Evolutionary conservation across 2,888 invertebrate genomes (phyloP).

Genomic region (Drosophila robusta): DNA sequence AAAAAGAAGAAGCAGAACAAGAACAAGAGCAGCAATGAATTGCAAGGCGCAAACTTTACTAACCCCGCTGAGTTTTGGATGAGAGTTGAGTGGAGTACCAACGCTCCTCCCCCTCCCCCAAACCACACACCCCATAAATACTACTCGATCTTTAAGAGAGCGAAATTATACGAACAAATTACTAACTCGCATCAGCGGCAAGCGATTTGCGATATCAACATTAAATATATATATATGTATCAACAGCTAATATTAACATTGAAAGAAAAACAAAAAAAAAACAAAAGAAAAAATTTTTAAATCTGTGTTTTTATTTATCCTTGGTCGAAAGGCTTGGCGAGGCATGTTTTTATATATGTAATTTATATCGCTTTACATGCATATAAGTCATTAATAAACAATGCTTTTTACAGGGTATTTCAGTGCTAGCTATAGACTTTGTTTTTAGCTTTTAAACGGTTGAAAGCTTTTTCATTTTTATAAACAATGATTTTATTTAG

Average conservation of each 20-base stretch:
- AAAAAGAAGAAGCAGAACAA: constrained; percentile 11
- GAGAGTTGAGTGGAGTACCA: neutral
- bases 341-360: no score
- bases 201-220: constrained; percentile 57
- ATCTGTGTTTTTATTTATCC: constrained; percentile 9
- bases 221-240: constrained; percentile 51
- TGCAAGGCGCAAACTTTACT: constrained; percentile 47
- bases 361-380: no score
- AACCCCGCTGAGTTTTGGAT: constrained; percentile 50
- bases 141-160: constrained; percentile 41
- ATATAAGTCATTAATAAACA: no score
- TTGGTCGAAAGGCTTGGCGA: no score
- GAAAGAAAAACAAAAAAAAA: constrained; percentile 23
- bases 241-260: constrained; percentile 58
- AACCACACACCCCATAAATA: neutral
- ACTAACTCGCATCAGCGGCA: constrained; percentile 63
- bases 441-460: no score
- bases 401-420: no score
- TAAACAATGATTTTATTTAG: no score
- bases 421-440: no score
- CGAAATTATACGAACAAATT: constrained; percentile 41
- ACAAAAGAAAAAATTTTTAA: neutral
- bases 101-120: neutral
- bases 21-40: constrained; percentile 28
- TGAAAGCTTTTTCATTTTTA: no score